Conservation (phyloP, 37 sponge, comb jelly and placozoan genomes). For the Agelas oroides region DNA sequence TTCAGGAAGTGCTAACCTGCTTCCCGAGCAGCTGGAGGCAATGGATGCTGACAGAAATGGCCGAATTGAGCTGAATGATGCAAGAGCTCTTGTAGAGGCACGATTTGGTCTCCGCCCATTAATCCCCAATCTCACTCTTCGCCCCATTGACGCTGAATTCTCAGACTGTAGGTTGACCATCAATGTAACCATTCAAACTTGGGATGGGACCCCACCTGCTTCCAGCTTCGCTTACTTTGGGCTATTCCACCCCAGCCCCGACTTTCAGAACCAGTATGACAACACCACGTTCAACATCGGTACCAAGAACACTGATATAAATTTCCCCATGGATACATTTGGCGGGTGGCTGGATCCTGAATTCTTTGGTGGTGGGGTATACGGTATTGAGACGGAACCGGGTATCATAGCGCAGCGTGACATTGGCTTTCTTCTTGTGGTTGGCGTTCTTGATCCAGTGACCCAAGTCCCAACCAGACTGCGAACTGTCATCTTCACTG, state of each 20-base stretch:
- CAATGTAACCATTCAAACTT: conserved; percentile 45
- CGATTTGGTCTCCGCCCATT: conserved; percentile 52
- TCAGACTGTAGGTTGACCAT: conserved; percentile 74
- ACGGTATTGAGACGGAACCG: conserved; percentile 41
- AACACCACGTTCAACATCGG: conserved; percentile 55
- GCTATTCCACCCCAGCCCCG: conserved; percentile 37
- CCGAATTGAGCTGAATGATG: conserved; percentile 48
- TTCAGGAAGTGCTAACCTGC: background rate
- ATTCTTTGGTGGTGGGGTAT: conserved; percentile 61
- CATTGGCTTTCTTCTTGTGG: conserved; percentile 58
- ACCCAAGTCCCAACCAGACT: background rate
- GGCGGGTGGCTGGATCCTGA: conserved; percentile 77
- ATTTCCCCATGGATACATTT: conserved; percentile 30
- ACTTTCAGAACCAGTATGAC: conserved; percentile 58
- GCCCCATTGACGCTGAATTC: conserved; percentile 48
- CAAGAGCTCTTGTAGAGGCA: conserved; percentile 31
- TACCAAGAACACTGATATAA: background rate
- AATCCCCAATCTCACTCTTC: conserved; percentile 36
- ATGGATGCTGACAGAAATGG: conserved; percentile 81
- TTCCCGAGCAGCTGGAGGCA: conserved; percentile 44
- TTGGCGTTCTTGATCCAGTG: conserved; percentile 6
- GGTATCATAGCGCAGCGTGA: conserved; percentile 28
- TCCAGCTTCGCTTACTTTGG: conserved; percentile 55
- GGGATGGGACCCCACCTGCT: background rate
- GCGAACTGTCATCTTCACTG: conserved; percentile 36